Conservation (phyloP, 1,140 invertebrate species). For the Cotesia chilonis region DNA sequence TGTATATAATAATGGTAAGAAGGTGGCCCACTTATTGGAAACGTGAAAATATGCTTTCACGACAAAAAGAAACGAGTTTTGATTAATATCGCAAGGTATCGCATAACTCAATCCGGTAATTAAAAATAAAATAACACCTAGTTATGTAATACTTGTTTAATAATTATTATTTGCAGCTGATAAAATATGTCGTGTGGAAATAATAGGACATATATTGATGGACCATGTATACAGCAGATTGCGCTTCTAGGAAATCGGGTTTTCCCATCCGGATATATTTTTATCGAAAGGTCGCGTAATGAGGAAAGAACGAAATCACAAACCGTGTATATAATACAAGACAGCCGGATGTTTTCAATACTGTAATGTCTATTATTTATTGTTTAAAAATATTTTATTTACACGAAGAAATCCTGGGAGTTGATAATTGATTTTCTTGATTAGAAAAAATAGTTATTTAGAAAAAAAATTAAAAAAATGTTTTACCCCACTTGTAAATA, state of each 20-base stretch:
- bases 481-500: too few species aligned
- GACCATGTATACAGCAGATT: not conserved
- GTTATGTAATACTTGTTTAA: slow-evolving; percentile 11
- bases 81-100: slow-evolving; percentile 21
- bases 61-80: slow-evolving; percentile 10
- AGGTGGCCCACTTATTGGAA: slow-evolving; percentile 26
- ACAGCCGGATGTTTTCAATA: slow-evolving; percentile 17
- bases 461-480: too few species aligned
- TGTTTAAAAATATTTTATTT: not conserved
- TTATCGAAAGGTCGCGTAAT: slow-evolving; percentile 8
- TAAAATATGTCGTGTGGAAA: not conserved
- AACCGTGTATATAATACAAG: not conserved
- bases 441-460: too few species aligned
- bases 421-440: not conserved
- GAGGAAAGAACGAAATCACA: slow-evolving; percentile 19
- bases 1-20: not conserved
- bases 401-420: not conserved
- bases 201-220: not conserved
- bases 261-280: slow-evolving; percentile 27
- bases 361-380: not conserved
- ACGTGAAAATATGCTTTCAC: slow-evolving; percentile 24
- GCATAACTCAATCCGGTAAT: slow-evolving; percentile 26
- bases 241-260: not conserved
- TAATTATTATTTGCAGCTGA: not conserved
- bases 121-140: slow-evolving; percentile 3